Evolutionary conservation across 2,888 invertebrate genomes (phyloP).

Genomic region (Coremacera marginata): DNA sequence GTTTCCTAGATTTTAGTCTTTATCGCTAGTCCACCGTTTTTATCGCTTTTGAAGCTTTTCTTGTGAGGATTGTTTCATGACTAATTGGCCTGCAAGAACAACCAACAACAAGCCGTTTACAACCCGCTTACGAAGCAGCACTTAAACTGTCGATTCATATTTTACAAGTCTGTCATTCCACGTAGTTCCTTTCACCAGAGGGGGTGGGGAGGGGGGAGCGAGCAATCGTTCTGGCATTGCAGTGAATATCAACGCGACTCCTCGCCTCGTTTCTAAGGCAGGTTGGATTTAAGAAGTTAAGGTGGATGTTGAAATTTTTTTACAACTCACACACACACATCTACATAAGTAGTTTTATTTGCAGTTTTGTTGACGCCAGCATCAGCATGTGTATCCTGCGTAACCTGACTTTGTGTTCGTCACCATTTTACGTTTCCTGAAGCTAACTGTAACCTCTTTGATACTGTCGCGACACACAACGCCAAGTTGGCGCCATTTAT

Average conservation of each 20-base stretch:
- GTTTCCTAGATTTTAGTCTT: not conserved
- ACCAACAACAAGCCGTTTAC: conserved; percentile 15
- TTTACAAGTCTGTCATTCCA: conserved; percentile 44
- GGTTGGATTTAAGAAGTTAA: conserved; percentile 18
- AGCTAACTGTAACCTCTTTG: not conserved
- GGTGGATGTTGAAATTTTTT: conserved; percentile 16
- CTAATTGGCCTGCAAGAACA: conserved; percentile 35
- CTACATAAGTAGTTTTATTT: not conserved
- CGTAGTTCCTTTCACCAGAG: not conserved
- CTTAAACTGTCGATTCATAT: conserved; percentile 66
- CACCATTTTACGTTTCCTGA: conserved; percentile 2
- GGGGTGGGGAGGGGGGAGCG: not conserved
- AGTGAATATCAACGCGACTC: not conserved
- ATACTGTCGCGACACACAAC: conserved; percentile 47
- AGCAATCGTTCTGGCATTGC: not conserved
- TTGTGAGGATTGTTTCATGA: conserved; percentile 3
- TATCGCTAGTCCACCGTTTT: not conserved
- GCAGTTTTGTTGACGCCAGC: not conserved
- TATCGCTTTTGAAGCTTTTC: conserved; percentile 8
- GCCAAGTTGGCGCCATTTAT: conserved; percentile 69
- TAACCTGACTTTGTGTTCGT: conserved; percentile 16
- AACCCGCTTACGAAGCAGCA: conserved; percentile 47
- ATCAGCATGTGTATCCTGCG: not conserved
- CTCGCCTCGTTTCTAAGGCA: not conserved
- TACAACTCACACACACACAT: not conserved